Evolutionary conservation across 2,888 invertebrate genomes (phyloP).

Genomic region (Aphidius colemani): DNA sequence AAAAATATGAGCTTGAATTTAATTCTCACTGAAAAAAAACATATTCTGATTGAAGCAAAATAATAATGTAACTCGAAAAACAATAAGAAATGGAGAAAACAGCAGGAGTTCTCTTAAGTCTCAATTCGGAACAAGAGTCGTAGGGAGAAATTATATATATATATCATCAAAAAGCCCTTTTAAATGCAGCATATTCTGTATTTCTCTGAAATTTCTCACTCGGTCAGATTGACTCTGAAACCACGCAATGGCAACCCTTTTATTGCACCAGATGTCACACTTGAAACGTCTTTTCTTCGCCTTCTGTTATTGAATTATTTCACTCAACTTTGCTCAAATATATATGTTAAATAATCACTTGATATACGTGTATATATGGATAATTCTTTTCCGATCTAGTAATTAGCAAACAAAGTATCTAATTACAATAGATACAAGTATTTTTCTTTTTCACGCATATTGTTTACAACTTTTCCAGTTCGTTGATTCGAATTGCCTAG

Average conservation of each 20-base stretch:
- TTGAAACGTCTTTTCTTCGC: constrained; percentile 4
- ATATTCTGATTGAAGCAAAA: too few species aligned
- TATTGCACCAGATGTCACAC: constrained; percentile 25
- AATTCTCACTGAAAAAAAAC: too few species aligned
- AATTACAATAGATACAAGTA: not conserved
- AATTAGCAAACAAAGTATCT: too few species aligned
- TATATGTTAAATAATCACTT: too few species aligned
- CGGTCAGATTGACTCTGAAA: constrained; percentile 24
- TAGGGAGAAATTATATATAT: constrained; percentile 27
- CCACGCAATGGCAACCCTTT: constrained; percentile 1
- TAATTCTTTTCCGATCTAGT: too few species aligned
- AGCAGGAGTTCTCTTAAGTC: constrained; percentile 10
- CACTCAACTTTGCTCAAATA: not conserved
- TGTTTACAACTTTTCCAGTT: constrained; percentile 6
- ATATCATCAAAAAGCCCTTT: constrained; percentile 28
- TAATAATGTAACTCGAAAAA: too few species aligned
- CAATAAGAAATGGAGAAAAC: constrained; percentile 1
- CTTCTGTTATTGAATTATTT: not conserved
- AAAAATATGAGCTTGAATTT: too few species aligned
- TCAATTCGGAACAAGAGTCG: constrained; percentile 22
- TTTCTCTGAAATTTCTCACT: constrained; percentile 15
- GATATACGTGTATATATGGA: too few species aligned
- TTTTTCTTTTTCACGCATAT: not conserved
- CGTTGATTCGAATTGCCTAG: constrained; percentile 6
- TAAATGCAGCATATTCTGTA: constrained; percentile 20